Evolutionary conservation across 2,888 invertebrate species (phyloP).

Genomic region (Drosophila falleni): DNA sequence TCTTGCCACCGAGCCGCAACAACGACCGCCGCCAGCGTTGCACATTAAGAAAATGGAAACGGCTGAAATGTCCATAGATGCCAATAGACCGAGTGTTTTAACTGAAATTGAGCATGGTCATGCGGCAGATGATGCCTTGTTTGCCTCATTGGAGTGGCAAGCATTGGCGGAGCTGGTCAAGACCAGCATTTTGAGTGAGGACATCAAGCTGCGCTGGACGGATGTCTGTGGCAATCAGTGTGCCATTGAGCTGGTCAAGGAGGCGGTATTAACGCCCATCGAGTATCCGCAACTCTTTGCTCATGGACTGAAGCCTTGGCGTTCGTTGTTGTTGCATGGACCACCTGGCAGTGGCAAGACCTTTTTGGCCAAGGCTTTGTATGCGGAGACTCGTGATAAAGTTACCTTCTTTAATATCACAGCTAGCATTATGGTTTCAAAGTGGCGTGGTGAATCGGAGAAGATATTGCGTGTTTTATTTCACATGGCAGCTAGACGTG

Average conservation of each 20-base stretch:
- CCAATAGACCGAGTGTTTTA: no score
- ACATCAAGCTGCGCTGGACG: constrained; percentile 91
- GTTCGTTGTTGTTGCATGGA: constrained; percentile 89
- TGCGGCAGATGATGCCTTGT: constrained; percentile 65
- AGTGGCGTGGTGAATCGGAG: constrained; percentile 98
- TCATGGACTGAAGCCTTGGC: constrained; percentile 92
- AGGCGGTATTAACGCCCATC: constrained; percentile 93
- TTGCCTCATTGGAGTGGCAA: constrained; percentile 78
- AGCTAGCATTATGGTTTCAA: constrained; percentile 95
- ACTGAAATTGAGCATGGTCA: constrained; percentile 76
- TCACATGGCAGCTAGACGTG: constrained; percentile 93
- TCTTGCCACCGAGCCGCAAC: constrained; percentile 26
- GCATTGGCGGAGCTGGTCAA: constrained; percentile 85
- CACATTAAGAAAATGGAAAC: constrained; percentile 74
- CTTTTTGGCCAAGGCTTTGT: constrained; percentile 94
- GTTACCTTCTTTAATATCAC: constrained; percentile 96
- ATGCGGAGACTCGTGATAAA: constrained; percentile 89
- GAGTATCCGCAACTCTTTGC: constrained; percentile 91
- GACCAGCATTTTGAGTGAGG: constrained; percentile 83
- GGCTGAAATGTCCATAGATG: no score
- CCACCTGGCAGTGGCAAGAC: constrained; percentile 93
- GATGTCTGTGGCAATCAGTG: constrained; percentile 92
- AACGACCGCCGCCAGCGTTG: constrained; percentile 61
- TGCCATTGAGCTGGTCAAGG: constrained; percentile 92
- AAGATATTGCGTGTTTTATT: constrained; percentile 95